Conservation (phyloP, 2,113 vertebrate genomes). For the Eudyptes chrysolophus region DNA sequence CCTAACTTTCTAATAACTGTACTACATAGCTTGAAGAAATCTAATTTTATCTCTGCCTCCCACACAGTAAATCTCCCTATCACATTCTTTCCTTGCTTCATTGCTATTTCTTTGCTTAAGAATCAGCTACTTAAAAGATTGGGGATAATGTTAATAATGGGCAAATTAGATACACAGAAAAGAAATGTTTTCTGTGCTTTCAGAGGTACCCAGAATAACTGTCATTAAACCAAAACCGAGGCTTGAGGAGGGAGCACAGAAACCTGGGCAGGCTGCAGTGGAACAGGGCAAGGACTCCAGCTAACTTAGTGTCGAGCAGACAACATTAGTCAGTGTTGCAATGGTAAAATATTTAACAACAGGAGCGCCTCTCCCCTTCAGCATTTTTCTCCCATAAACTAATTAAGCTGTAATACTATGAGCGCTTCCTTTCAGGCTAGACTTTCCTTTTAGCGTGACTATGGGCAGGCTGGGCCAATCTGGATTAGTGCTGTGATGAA, state of each 20-base stretch:
- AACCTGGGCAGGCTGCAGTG: not conserved
- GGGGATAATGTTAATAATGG: constrained; percentile 53
- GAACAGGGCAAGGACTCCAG: not conserved
- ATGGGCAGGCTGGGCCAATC: constrained; percentile 16
- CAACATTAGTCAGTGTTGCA: not conserved
- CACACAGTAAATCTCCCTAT: constrained; percentile 61
- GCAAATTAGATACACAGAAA: constrained; percentile 46
- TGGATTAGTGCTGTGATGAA: not conserved
- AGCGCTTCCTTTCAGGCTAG: constrained; percentile 8
- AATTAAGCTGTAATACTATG: constrained; percentile 55
- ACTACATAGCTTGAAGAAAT: constrained; percentile 63
- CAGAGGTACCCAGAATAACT: not conserved
- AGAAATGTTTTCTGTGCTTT: constrained; percentile 15
- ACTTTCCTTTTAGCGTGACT: constrained; percentile 17
- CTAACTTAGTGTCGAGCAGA: not conserved
- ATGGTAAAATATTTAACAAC: constrained; percentile 24
- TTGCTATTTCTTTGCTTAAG: constrained; percentile 55
- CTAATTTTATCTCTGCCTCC: constrained; percentile 68
- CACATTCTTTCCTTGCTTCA: constrained; percentile 45
- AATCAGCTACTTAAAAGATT: constrained; percentile 61
- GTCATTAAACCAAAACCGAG: not conserved
- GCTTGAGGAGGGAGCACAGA: not conserved
- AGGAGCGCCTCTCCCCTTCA: not conserved
- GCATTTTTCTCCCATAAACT: constrained; percentile 44
- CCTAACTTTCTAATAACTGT: constrained; percentile 59